Evolutionary conservation across 2,888 invertebrate genomes (phyloP).

Genomic region (Lepidochrysops patricia): DNA sequence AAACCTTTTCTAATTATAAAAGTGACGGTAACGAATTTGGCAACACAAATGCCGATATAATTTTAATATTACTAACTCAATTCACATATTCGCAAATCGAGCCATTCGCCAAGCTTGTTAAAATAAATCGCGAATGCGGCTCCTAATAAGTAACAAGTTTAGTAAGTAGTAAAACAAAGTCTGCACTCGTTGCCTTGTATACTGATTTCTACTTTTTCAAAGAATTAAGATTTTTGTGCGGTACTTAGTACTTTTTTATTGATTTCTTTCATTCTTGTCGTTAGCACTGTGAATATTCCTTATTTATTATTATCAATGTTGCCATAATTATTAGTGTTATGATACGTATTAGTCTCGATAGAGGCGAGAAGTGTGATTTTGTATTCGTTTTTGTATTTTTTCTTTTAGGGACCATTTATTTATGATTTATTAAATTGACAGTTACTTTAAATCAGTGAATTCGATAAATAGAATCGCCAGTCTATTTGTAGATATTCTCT

Average conservation of each 20-base stretch:
- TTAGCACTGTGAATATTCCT: constrained; percentile 62
- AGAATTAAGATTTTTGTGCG: constrained; percentile 54
- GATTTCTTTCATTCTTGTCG: constrained; percentile 30
- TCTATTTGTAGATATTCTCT: constrained; percentile 34
- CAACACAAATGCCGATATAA: constrained; percentile 42
- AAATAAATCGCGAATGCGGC: constrained; percentile 57
- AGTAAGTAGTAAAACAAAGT: constrained; percentile 70
- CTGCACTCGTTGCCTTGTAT: constrained; percentile 74
- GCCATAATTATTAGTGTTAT: constrained; percentile 73
- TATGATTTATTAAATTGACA: constrained; percentile 45
- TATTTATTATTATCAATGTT: constrained; percentile 74
- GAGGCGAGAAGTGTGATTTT: constrained; percentile 64
- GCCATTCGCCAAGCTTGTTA: constrained; percentile 69
- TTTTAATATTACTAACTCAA: constrained; percentile 57
- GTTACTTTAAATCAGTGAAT: constrained; percentile 32
- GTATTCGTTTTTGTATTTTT: constrained; percentile 54
- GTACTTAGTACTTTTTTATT: constrained; percentile 37
- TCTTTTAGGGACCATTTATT: constrained; percentile 71
- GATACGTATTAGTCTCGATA: constrained; percentile 63
- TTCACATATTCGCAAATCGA: constrained; percentile 66
- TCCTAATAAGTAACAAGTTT: constrained; percentile 57
- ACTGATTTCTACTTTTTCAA: constrained; percentile 59
- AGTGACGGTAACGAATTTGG: constrained; percentile 39
- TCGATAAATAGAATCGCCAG: constrained; percentile 53
- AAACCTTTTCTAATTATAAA: constrained; percentile 23